These are phyloP conservation scores for Pristionchus exspectatus DNA, from an alignment of 2,888 invertebrate species.

Conservation along the genomic window DNA sequence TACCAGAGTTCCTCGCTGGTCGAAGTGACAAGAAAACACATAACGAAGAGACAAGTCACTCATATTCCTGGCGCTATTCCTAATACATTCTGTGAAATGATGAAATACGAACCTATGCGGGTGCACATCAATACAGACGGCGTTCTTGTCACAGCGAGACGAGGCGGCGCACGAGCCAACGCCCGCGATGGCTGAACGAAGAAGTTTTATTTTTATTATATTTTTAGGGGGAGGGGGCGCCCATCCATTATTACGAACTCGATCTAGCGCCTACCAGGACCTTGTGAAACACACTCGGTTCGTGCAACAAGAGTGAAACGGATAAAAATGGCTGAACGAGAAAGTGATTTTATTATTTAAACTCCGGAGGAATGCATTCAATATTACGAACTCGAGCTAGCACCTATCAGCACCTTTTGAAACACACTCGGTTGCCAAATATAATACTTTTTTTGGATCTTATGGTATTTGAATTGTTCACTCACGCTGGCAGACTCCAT, in stretches of 20 bases:
- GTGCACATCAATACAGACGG: constrained; percentile 76
- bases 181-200: constrained; percentile 65
- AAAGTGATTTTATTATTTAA: background rate
- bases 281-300: background rate
- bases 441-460: background rate
- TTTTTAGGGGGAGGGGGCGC: background rate
- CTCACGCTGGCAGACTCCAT: constrained; percentile 73
- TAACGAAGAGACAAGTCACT: too few species aligned
- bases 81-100: too few species aligned
- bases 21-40: too few species aligned
- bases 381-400: background rate
- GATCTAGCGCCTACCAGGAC: too few species aligned
- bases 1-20: too few species aligned
- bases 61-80: too few species aligned
- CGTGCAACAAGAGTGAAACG: background rate
- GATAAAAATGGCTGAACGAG: constrained; percentile 60
- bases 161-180: constrained; percentile 72
- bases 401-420: background rate
- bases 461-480: constrained; percentile 38
- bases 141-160: constrained; percentile 74
- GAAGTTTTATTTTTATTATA: background rate
- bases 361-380: too few species aligned
- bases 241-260: background rate
- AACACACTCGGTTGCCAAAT: background rate
- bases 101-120: constrained; percentile 56